Base-by-base conservation (phyloP, 2,888 invertebrate genomes). In the Drosophila kokeensis region DNA sequence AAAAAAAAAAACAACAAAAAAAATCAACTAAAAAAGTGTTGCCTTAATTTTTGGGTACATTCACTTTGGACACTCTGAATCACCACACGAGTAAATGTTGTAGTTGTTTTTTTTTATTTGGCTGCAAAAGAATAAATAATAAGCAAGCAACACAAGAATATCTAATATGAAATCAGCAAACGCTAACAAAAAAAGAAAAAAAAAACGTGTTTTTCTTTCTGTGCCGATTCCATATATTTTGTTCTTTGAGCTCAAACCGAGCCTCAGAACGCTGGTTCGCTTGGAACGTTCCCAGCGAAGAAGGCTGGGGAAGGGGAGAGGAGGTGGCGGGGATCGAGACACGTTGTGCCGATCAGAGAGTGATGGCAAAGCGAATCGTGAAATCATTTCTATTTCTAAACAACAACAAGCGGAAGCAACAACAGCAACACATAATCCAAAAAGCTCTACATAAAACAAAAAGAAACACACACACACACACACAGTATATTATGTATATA, bases 321-420 rank as follows among this genome's bases (percentile, higher is more conserved):
- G 27, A 6, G 36, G 63, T 29, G 45, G 60, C 13, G 63, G 42
- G 70, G 58, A 49, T n/a, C 27, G 5, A 49, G 45, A 73, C 60
- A 49, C 65, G 73, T 63, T 53, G 15, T n/a, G 45, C 11, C 50
- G 69, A 58, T 59, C 45, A 50, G 4, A 59, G 36, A 67, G 49
- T 61, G 79, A 68, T 69, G 77, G 69, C 73, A 78, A 77, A 76
- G 72, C 71, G 71, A 74, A 76, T 82, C 88, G 90, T 87, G 87
- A 87, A 87, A 87, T 87, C 89, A 87, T 87, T 87, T 88, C 83
- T 89, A 89, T 89, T 87, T 87, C 84, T 73, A 87, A 77, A 70
- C 76, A 76, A 83, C 72, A 85, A 78, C 83, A 85, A 79, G 68
- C 84, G 76, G 76, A 81, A 83, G 62, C 79, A 77, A 65, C 75